These are phyloP conservation scores for Sitobion miscanthi DNA, from an alignment of 1,140 invertebrate species.

Conservation along the genomic window DNA sequence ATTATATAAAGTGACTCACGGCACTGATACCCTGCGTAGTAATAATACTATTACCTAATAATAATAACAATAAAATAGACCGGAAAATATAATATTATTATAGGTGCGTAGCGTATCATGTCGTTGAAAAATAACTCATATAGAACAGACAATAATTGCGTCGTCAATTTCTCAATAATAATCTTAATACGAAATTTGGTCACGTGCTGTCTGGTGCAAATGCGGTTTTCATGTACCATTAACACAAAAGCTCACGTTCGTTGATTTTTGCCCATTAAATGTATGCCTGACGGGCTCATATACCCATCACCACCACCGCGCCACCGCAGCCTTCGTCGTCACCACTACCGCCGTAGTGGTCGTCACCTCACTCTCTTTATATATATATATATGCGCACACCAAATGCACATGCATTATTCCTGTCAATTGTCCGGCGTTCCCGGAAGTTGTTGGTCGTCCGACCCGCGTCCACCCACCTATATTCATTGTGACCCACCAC, in stretches of 20 bases:
- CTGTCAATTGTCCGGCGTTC: slow-evolving; percentile 5
- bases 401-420: slow-evolving; percentile 27
- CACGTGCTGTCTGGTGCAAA: slow-evolving; percentile 36
- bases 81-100: neutral
- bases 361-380: neutral
- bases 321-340: neutral
- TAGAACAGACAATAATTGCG: neutral
- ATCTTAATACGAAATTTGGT: slow-evolving; percentile 22
- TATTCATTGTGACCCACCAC: neutral
- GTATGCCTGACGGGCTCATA: slow-evolving; percentile 11
- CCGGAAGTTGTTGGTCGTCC: neutral
- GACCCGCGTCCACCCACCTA: neutral
- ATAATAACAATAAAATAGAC: neutral
- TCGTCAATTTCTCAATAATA: slow-evolving; percentile 30
- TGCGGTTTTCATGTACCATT: slow-evolving; percentile 45
- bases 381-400: neutral
- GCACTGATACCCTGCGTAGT: neutral
- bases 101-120: neutral
- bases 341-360: neutral
- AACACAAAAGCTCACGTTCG: slow-evolving; percentile 43
- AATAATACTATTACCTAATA: neutral
- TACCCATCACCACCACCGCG: neutral
- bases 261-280: slow-evolving; percentile 39
- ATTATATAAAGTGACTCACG: neutral
- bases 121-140: neutral